phyloP scores from a whole-genome alignment of 2,888 invertebrate genomes.

The Netelia virgata region DNA sequence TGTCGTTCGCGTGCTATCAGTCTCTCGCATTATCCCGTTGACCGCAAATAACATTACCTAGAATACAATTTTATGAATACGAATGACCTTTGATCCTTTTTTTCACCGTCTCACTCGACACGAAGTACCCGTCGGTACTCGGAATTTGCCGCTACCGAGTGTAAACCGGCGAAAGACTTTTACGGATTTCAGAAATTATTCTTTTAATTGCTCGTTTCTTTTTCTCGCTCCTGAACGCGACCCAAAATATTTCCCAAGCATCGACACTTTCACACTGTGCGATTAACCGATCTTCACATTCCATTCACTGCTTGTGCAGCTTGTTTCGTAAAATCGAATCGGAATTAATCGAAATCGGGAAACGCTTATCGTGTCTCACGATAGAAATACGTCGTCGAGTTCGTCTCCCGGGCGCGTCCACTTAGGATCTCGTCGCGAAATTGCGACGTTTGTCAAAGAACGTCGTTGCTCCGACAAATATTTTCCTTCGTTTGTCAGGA shows the following conservation, averaged over 20 bases:
- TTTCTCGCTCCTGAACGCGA: neutral
- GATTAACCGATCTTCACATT: neutral
- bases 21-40: slow-evolving; percentile 13
- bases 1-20: slow-evolving; percentile 7
- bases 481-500: neutral
- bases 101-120: neutral
- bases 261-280: neutral
- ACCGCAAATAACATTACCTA: slow-evolving; percentile 10
- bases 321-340: too few species aligned
- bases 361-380: too few species aligned
- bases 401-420: neutral
- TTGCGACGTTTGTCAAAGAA: slow-evolving; percentile 10
- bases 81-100: neutral
- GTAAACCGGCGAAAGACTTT: slow-evolving; percentile 11
- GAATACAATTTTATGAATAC: slow-evolving; percentile 10
- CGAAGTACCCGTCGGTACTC: neutral
- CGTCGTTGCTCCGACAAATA: neutral
- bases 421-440: slow-evolving; percentile 20
- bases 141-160: slow-evolving; percentile 1
- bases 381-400: neutral
- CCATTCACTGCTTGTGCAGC: neutral
- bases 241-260: neutral
- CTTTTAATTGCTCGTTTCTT: neutral
- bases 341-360: too few species aligned
- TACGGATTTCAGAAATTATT: neutral